Percentiles rank a stretch among this genome's conserved stretches.
Evolutionary conservation across 2,113 vertebrate genomes (phyloP).

Genomic region (Mesitornis unicolor): DNA sequence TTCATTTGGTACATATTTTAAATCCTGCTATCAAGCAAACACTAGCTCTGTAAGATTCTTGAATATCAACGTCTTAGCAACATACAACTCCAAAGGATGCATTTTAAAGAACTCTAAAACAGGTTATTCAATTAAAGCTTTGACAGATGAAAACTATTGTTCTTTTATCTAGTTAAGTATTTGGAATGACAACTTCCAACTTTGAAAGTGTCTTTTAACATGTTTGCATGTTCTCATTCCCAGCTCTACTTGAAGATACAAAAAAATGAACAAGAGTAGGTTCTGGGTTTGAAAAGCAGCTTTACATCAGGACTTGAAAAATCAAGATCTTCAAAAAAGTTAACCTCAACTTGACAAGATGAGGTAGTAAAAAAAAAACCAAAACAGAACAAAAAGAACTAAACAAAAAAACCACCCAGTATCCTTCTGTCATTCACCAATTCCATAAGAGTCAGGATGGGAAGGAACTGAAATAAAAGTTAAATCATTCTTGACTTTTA

Average conservation of each 20-base stretch:
- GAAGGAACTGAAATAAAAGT: not conserved
- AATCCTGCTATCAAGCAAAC: not conserved
- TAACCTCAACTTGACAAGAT: not conserved
- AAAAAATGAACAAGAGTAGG: not conserved
- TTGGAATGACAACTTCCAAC: not conserved
- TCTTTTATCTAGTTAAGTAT: not conserved
- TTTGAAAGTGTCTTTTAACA: not conserved
- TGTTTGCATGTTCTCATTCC: not conserved
- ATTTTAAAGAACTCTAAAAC: not conserved
- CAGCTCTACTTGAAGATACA: not conserved
- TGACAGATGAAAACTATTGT: not conserved
- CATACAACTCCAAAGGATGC: not conserved
- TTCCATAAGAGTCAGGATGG: not conserved
- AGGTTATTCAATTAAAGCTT: not conserved
- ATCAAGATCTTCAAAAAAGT: not conserved
- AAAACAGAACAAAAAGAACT: not conserved
- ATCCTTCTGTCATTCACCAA: not conserved
- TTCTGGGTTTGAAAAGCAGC: not conserved
- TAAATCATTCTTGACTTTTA: not conserved
- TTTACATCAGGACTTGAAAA: not conserved
- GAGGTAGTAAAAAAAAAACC: not conserved
- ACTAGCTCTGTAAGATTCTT: not conserved
- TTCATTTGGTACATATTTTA: not conserved
- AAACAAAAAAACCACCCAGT: not conserved
- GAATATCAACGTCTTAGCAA: not conserved